phyloP scores from a whole-genome alignment of 2,888 invertebrate species.

The Rhingia rostrata region DNA sequence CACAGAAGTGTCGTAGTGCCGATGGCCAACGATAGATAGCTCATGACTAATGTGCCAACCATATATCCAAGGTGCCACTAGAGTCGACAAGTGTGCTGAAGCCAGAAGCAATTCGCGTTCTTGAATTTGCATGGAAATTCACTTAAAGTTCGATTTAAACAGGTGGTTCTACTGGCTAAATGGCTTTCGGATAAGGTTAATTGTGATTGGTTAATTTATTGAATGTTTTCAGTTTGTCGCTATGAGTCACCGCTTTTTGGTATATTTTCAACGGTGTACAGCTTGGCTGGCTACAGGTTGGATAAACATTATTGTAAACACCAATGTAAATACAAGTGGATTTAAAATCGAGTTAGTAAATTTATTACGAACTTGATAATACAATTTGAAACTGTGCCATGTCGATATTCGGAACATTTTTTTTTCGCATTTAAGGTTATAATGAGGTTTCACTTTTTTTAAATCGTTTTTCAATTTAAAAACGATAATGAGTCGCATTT shows the following conservation, averaged over 20 bases:
- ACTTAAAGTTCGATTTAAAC: conserved; percentile 37
- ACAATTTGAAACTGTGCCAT: too few species aligned
- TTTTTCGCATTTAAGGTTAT: too few species aligned
- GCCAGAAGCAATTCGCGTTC: conserved; percentile 40
- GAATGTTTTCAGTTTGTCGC: conserved; percentile 17
- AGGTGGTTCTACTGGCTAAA: conserved; percentile 44
- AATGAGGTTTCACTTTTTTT: too few species aligned
- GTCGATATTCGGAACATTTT: too few species aligned
- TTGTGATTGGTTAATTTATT: conserved; percentile 33
- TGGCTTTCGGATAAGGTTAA: conserved; percentile 43
- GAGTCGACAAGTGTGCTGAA: neutral
- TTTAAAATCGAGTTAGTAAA: too few species aligned
- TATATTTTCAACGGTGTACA: too few species aligned
- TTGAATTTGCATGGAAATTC: conserved; percentile 44
- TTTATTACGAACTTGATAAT: too few species aligned
- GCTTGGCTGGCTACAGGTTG: too few species aligned
- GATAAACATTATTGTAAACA: too few species aligned
- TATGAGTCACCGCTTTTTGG: conserved; percentile 31
- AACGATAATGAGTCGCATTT: too few species aligned
- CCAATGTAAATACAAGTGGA: too few species aligned
- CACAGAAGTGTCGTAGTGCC: conserved; percentile 12
- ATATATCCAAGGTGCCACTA: conserved; percentile 1
- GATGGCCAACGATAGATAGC: conserved; percentile 8
- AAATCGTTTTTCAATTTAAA: too few species aligned
- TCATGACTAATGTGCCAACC: conserved; percentile 37